A percentile compares a stretch with the other conserved stretches of the same genome.
Evolutionary conservation across 2,888 invertebrate genomes (phyloP).

Genomic region (Orchesellides sinensis): DNA sequence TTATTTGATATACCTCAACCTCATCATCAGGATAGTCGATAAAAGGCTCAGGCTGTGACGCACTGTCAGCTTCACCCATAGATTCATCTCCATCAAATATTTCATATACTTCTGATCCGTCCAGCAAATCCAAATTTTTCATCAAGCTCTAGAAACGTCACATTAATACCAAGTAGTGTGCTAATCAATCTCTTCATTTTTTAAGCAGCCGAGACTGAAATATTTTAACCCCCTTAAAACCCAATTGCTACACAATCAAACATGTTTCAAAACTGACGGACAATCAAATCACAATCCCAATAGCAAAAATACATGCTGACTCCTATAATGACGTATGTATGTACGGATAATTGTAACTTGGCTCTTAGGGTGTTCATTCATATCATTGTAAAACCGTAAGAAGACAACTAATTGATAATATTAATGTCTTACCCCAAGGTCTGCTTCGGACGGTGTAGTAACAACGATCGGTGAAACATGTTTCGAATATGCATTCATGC

Average conservation of each 20-base stretch:
- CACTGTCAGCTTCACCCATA: slow-evolving; percentile 61
- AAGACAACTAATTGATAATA: no score
- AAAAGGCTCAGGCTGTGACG: slow-evolving; percentile 80
- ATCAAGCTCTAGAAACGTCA: slow-evolving; percentile 57
- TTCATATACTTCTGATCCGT: slow-evolving; percentile 67
- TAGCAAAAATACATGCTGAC: background rate
- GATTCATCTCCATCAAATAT: slow-evolving; percentile 67
- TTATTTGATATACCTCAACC: slow-evolving; percentile 78
- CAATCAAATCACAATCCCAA: slow-evolving; percentile 32
- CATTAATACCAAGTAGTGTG: slow-evolving; percentile 32
- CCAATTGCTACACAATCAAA: no score
- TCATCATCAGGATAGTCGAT: slow-evolving; percentile 94
- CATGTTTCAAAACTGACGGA: background rate
- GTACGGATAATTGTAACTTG: background rate
- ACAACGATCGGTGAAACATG: slow-evolving; percentile 70
- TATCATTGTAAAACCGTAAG: no score
- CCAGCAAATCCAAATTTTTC: slow-evolving; percentile 71
- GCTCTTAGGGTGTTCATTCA: no score
- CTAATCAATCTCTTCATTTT: slow-evolving; percentile 12
- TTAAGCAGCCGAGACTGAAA: no score
- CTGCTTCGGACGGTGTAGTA: slow-evolving; percentile 73
- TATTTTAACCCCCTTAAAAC: no score
- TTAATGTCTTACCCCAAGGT: slow-evolving; percentile 58
- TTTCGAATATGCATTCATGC: slow-evolving; percentile 57
- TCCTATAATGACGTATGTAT: no score